phyloP scores from a whole-genome alignment of 2,888 invertebrate species.

The Encarsia formosa region DNA sequence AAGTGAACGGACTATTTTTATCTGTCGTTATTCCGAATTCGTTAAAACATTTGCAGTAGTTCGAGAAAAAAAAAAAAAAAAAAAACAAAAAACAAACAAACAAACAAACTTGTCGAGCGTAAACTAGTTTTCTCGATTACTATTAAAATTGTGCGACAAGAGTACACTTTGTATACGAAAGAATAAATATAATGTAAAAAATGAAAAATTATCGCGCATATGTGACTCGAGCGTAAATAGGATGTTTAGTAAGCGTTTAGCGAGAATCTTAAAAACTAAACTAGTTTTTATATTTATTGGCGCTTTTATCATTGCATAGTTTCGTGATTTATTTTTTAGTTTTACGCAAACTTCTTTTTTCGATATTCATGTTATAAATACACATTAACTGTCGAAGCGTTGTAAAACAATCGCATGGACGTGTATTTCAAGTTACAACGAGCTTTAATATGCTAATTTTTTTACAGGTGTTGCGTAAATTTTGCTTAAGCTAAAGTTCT shows the following conservation, averaged over 20 bases:
- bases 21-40: constrained; percentile 16
- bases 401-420: constrained; percentile 15
- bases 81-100: constrained; percentile 4
- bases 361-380: constrained; percentile 16
- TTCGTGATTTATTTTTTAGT: constrained; percentile 17
- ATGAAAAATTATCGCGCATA: constrained; percentile 23
- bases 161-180: constrained; percentile 27
- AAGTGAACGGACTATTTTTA: constrained; percentile 18
- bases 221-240: constrained; percentile 19
- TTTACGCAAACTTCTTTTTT: constrained; percentile 15
- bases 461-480: constrained; percentile 16
- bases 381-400: constrained; percentile 11
- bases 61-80: constrained; percentile 8
- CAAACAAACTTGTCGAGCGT: constrained; percentile 15
- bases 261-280: constrained; percentile 20
- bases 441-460: constrained; percentile 17
- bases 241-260: constrained; percentile 25
- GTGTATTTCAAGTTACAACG: constrained; percentile 24
- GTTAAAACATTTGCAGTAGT: constrained; percentile 17
- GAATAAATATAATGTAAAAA: constrained; percentile 27
- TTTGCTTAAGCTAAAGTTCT: constrained; percentile 22
- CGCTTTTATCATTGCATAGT: constrained; percentile 11
- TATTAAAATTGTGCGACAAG: constrained; percentile 18
- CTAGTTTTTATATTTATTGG: constrained; percentile 14
- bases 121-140: constrained; percentile 6